phyloP scores from a whole-genome alignment of 2,888 invertebrate genomes.

The Cheilosia scutellata region DNA sequence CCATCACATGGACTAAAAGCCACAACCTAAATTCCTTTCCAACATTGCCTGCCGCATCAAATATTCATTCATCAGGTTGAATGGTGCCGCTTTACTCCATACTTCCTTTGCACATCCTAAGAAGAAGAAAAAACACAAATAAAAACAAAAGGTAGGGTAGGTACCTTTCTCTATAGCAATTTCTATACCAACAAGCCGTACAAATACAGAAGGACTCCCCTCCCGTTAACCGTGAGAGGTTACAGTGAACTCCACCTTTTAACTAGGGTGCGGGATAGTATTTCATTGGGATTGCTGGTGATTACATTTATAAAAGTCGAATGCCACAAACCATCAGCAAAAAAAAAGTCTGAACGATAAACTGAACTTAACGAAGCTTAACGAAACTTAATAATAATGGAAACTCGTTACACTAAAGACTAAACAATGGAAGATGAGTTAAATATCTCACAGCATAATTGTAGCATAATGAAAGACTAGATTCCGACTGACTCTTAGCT shows the following conservation, averaged over 20 bases:
- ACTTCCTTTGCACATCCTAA: too few species aligned
- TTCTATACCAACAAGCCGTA: background rate
- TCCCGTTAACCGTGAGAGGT: background rate
- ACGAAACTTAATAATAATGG: too few species aligned
- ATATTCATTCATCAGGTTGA: conserved; percentile 66
- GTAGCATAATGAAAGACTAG: too few species aligned
- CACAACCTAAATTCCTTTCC: conserved; percentile 51
- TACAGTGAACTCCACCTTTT: conserved; percentile 11
- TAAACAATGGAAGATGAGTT: conserved; percentile 68
- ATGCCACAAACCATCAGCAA: conserved; percentile 15
- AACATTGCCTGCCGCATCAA: conserved; percentile 53
- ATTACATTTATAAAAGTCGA: conserved; percentile 21
- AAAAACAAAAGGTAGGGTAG: background rate
- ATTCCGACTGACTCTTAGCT: too few species aligned
- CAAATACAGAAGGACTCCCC: conserved; percentile 1
- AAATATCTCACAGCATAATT: too few species aligned
- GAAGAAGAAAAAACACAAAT: background rate
- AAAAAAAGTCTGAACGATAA: conserved; percentile 33
- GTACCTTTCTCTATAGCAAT: background rate
- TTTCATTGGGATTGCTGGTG: conserved; percentile 8
- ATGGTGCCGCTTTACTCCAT: conserved; percentile 37
- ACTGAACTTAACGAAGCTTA: conserved; percentile 39
- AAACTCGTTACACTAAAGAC: too few species aligned
- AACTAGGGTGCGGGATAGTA: background rate
- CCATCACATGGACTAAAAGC: background rate